Base-by-base conservation (phyloP, 2,113 vertebrate species). In the Antechinus stuartii region DNA sequence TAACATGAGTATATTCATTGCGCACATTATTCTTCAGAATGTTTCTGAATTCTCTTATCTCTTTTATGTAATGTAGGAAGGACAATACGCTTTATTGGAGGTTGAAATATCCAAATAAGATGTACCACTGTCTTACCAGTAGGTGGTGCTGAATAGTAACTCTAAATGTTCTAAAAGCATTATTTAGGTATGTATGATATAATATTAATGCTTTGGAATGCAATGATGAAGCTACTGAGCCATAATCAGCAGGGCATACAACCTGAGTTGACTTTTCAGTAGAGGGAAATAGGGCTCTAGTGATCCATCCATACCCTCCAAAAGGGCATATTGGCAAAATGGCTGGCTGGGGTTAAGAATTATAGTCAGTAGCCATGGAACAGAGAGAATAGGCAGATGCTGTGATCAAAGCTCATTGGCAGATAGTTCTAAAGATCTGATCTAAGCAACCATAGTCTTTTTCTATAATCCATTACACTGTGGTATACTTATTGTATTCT, bases 61-160 rank as follows among this genome's bases (percentile, higher is more conserved):
- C 57, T 95, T 93, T 55, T 55, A 2, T 11, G 2, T 42, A 24
- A 6, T 55, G n/a, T 76, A n/a, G 14, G 4, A 23, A 55, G 54
- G 14, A 76, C 14, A n/a, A 76, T 14, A 2, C 23, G 19, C n/a
- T 84, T 42, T 84, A 42, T 84, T 84, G n/a, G 68, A 84, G n/a
- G 2, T 42, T 84, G n/a, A 84, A 42, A 84, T 84, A 84, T 22
- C 35, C 68, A 84, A 84, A 84, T 42, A 7, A 26, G 52, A 27
- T 52, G 91, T 96, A 96, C 92, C 90, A n/a, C 42, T 10, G 2
- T 14, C 61, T 94, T 56, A 90, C 98, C 97, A 97, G 97, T 94
- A 98, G 98, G 95, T 97, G 97, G 97, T 95, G 96, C 97, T 95
- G 93, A 25, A 95, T 91, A 93, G 95, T 89, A 97, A 93, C 97